A percentile compares a stretch with the other conserved stretches of the same genome.
phyloP scores from a whole-genome alignment of 2,113 vertebrate species.

The Prietella phreatophila region DNA sequence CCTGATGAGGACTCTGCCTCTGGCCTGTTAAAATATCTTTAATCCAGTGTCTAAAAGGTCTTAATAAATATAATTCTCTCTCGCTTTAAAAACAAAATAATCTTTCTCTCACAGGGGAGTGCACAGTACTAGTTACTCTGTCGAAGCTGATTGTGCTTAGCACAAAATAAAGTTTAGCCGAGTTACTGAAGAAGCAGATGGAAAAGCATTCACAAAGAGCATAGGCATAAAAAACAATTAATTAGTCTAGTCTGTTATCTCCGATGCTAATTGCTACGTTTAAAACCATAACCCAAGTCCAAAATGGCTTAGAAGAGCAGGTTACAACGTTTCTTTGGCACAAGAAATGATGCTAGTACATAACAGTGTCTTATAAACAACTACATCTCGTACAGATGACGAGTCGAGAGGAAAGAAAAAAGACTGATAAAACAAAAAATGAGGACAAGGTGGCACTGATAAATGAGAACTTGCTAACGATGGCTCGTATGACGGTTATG shows the following conservation, averaged over 20 bases:
- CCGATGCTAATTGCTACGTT: neutral
- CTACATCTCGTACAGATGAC: neutral
- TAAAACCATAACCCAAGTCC: neutral
- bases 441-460: neutral
- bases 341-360: neutral
- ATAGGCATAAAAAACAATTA: neutral
- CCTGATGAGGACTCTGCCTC: constrained; percentile 67
- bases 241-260: neutral
- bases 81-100: constrained; percentile 41
- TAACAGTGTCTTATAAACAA: constrained; percentile 10
- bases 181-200: constrained; percentile 8
- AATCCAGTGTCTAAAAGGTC: constrained; percentile 74
- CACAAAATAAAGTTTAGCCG: constrained; percentile 6
- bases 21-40: constrained; percentile 57
- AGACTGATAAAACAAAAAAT: neutral
- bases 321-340: constrained; percentile 31
- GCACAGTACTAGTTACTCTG: constrained; percentile 53
- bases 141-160: constrained; percentile 16
- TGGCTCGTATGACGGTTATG: neutral
- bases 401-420: neutral
- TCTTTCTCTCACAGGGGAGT: constrained; percentile 51
- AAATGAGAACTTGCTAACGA: neutral
- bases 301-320: neutral
- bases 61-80: constrained; percentile 63
- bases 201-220: neutral